These are phyloP conservation scores for Synchiropus splendidus DNA, from an alignment of 2,113 vertebrate genomes.

Conservation along the genomic window DNA sequence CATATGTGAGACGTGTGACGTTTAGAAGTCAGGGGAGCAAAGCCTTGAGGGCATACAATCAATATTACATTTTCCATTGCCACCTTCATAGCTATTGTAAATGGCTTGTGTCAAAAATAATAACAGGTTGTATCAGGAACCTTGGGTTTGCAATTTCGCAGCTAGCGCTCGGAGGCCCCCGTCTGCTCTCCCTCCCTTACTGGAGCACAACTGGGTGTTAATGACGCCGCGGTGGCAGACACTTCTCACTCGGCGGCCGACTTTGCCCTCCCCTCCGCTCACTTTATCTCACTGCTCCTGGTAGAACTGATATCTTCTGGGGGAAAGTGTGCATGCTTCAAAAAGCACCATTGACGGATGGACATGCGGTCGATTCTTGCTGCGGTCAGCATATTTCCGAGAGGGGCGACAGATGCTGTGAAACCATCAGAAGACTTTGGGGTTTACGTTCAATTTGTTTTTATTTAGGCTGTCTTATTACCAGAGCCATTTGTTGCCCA, in stretches of 20 bases:
- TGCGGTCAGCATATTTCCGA: too few species aligned
- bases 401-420: too few species aligned
- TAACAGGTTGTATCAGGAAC: constrained; percentile 77
- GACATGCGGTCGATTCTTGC: too few species aligned
- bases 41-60: constrained; percentile 73
- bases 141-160: constrained; percentile 75
- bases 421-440: too few species aligned
- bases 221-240: constrained; percentile 55
- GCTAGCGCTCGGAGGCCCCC: constrained; percentile 59
- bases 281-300: constrained; percentile 45
- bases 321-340: constrained; percentile 25
- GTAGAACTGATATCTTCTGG: constrained; percentile 26
- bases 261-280: constrained; percentile 25
- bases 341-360: constrained; percentile 6
- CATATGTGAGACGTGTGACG: constrained; percentile 53
- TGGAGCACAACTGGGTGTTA: constrained; percentile 51
- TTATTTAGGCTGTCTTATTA: too few species aligned
- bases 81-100: constrained; percentile 78
- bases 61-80: constrained; percentile 78
- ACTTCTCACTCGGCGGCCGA: constrained; percentile 47
- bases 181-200: constrained; percentile 44
- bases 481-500: too few species aligned
- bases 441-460: too few species aligned
- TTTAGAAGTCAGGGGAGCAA: constrained; percentile 63
- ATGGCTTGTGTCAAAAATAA: constrained; percentile 81